Conservation (phyloP, 2,797 vertebrate genomes). For the Psittacula derbiana region DNA sequence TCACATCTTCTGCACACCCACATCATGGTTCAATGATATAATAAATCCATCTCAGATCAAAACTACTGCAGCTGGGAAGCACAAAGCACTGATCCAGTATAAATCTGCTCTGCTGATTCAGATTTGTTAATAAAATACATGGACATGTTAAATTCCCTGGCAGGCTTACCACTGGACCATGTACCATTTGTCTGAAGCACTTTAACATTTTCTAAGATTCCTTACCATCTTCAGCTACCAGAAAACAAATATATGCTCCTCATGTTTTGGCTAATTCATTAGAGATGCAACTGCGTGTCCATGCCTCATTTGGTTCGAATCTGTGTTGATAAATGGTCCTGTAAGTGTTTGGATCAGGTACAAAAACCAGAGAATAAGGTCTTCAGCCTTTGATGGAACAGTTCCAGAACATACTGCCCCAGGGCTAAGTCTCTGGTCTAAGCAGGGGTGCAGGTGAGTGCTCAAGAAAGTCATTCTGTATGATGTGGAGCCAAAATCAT, state of each 20-base stretch:
- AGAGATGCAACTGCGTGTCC: neutral
- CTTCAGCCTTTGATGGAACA: neutral
- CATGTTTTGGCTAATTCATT: neutral
- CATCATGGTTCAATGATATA: neutral
- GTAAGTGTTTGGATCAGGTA: neutral
- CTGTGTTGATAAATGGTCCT: neutral
- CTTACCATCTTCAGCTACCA: neutral
- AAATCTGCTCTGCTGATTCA: neutral
- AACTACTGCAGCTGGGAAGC: neutral
- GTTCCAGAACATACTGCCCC: neutral
- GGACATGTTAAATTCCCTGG: neutral
- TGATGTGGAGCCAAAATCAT: neutral
- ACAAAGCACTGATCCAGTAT: slow-evolving; percentile 1
- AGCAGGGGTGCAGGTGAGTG: neutral
- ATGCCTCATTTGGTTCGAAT: neutral
- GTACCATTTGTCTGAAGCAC: neutral
- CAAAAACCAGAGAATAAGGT: neutral
- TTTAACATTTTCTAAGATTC: neutral
- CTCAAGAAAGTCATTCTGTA: neutral
- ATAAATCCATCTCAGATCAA: slow-evolving; percentile 23
- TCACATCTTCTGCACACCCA: neutral
- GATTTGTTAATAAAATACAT: neutral
- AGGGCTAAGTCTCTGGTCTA: neutral
- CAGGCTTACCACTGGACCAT: neutral
- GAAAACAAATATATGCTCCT: neutral